A percentile compares a stretch with the other conserved stretches of the same genome.
These are phyloP conservation scores for Heliothis virescens DNA, from an alignment of 1,140 invertebrate species.

Conservation along the genomic window DNA sequence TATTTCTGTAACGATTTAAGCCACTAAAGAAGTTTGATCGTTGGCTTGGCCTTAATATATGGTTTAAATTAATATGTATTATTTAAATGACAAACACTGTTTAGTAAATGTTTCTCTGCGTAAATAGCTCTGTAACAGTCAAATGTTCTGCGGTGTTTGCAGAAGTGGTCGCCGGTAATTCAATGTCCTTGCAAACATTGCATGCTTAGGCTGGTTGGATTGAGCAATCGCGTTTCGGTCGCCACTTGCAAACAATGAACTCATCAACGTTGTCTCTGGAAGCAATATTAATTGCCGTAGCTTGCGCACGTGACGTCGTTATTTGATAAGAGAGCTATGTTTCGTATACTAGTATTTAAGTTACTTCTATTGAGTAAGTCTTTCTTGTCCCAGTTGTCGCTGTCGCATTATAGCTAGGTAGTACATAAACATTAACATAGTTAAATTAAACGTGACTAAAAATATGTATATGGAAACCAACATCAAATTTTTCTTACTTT, in stretches of 20 bases:
- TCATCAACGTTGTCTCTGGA: slow-evolving; percentile 70
- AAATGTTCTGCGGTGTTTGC: slow-evolving; percentile 17
- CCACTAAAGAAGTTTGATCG: slow-evolving; percentile 3
- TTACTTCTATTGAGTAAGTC: slow-evolving; percentile 4
- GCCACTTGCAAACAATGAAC: slow-evolving; percentile 81
- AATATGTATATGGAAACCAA: background rate
- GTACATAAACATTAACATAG: no score
- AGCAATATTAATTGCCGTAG: slow-evolving; percentile 75
- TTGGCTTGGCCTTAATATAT: slow-evolving; percentile 14
- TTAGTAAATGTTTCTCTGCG: background rate
- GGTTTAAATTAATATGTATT: slow-evolving; percentile 27
- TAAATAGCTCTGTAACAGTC: background rate
- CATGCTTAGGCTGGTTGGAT: slow-evolving; percentile 67
- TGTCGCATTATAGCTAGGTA: no score
- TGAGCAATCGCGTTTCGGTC: slow-evolving; percentile 76
- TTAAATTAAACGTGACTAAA: no score
- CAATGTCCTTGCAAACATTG: slow-evolving; percentile 67
- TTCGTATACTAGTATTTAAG: slow-evolving; percentile 37
- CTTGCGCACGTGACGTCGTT: slow-evolving; percentile 60
- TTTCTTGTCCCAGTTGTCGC: background rate
- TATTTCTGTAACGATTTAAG: slow-evolving; percentile 24
- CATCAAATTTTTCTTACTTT: background rate
- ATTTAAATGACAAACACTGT: slow-evolving; percentile 15
- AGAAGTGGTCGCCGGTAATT: slow-evolving; percentile 60
- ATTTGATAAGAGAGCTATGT: slow-evolving; percentile 60